Conservation (phyloP, 2,113 vertebrate genomes). For the Fulica atra region DNA sequence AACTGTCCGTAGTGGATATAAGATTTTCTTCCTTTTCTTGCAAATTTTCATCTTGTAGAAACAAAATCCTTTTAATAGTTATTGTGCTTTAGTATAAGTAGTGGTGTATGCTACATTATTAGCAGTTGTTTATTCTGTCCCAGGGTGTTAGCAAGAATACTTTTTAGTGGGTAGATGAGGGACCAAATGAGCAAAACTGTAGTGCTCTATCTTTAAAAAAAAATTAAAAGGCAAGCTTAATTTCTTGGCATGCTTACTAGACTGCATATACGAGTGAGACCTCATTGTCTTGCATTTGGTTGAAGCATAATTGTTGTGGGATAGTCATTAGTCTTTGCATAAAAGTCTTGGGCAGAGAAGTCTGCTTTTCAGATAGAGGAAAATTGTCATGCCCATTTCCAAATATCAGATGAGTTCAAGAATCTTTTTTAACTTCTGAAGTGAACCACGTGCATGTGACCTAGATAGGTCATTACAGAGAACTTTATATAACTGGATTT, state of each 20-base stretch:
- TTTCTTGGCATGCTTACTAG: not conserved
- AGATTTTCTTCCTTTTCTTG: not conserved
- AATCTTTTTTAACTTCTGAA: not conserved
- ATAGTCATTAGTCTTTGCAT: not conserved
- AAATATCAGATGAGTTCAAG: not conserved
- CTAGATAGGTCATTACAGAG: not conserved
- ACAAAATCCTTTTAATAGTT: not conserved
- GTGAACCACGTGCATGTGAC: fast-evolving
- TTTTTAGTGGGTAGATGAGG: not conserved
- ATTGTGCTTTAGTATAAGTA: not conserved
- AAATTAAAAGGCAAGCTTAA: no score
- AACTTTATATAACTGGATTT: not conserved
- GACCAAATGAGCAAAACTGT: not conserved
- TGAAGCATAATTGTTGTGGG: not conserved
- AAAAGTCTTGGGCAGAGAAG: not conserved
- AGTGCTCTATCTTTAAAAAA: no score
- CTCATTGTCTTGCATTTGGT: not conserved
- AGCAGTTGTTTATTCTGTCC: not conserved
- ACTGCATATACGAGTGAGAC: not conserved
- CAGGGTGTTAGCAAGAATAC: not conserved
- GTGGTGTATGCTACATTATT: not conserved
- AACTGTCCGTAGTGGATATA: not conserved
- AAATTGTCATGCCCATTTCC: not conserved
- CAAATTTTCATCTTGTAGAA: not conserved
- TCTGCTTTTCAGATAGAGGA: not conserved